Base-by-base conservation (phyloP, 37 sponge, comb jelly and placozoan genomes). In the Petrosia ficiformis region DNA sequence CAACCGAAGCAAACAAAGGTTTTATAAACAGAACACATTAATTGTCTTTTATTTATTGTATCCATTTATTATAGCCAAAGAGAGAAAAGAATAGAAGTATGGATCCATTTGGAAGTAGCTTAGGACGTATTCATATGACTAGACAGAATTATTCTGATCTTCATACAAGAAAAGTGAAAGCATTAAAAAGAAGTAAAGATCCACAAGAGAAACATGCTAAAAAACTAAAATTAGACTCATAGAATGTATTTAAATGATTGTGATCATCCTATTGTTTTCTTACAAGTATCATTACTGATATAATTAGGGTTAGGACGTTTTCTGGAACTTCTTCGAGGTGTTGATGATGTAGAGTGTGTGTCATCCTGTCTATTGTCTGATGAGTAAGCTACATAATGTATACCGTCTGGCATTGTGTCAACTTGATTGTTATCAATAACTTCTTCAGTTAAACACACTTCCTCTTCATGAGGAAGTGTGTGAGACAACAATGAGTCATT, bases 51-150 rank as follows among this genome's bases (percentile, higher is more conserved):
- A 48, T 48, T 14, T 19, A 8, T 48, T 48, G 54, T 48, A 48
- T n/a, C 19, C 31, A 10, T 8, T 73, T 43, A 28, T 0, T 67
- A 8, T 77, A 96, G 96, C 71, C 75, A 1, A 89, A 79, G 33
- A 89, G 83, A n/a, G 70, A 76, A 40, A 97, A 94, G 91, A 97
- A 97, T 72, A 83, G 94, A 0, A 79, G 83, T 28, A 68, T 77
- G 26, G 93, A 97, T 78, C 33, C 74, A n/a, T 92, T 92, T 85
- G 98, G 98, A 0, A 77, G 78, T 2, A 94, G 95, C 80, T 65
- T 92, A 35, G 98, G 93, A 14, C 74, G 90, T 41, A 81, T 97
- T 3, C 98, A 97, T 83, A 97, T 97, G 95, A n/a, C 91, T 63
- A 86, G 90, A 66, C 98, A 97, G 60, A 86, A 97, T 72, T 86